Evolutionary conservation across 1,140 invertebrate genomes (phyloP).

Genomic region (Halictus rubicundus): DNA sequence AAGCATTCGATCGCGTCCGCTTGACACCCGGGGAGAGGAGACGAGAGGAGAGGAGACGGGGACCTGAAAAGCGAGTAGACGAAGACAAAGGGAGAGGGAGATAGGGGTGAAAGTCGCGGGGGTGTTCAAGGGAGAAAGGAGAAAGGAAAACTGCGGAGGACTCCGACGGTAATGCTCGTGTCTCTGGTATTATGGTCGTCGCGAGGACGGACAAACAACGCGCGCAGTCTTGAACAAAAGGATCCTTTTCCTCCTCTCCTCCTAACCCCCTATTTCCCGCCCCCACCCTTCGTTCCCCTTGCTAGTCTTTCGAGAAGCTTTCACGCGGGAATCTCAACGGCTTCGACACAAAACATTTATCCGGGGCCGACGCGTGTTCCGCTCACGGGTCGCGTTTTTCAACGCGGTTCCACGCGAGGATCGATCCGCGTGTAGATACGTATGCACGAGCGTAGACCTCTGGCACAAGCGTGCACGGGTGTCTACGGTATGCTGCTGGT

Average conservation of each 20-base stretch:
- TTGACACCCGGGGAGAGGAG: not conserved
- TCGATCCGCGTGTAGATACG: not conserved
- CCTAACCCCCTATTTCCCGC: constrained; percentile 5
- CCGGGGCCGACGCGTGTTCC: not conserved
- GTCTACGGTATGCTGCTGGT: constrained; percentile 67
- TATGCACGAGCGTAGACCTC: not conserved
- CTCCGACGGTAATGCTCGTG: constrained; percentile 27
- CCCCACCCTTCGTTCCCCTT: not conserved
- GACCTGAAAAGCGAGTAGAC: not conserved
- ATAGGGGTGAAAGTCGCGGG: not conserved
- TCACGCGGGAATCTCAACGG: not conserved
- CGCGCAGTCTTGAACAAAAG: constrained; percentile 36
- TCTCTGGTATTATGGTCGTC: constrained; percentile 6
- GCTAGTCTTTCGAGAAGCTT: constrained; percentile 6
- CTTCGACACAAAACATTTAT: constrained; percentile 12
- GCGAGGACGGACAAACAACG: constrained; percentile 15
- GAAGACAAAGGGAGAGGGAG: constrained; percentile 24
- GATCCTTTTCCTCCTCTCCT: constrained; percentile 18
- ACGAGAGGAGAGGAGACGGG: not conserved
- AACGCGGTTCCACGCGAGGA: not conserved
- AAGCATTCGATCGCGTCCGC: constrained; percentile 24
- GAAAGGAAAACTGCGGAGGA: not conserved
- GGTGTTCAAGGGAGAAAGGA: not conserved
- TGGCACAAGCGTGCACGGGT: constrained; percentile 65
- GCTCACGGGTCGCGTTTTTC: not conserved